A percentile compares a stretch with the other conserved stretches of the same genome.
These are phyloP conservation scores for Reticulitermes speratus DNA, from an alignment of 1,140 invertebrate species.

Conservation along the genomic window DNA sequence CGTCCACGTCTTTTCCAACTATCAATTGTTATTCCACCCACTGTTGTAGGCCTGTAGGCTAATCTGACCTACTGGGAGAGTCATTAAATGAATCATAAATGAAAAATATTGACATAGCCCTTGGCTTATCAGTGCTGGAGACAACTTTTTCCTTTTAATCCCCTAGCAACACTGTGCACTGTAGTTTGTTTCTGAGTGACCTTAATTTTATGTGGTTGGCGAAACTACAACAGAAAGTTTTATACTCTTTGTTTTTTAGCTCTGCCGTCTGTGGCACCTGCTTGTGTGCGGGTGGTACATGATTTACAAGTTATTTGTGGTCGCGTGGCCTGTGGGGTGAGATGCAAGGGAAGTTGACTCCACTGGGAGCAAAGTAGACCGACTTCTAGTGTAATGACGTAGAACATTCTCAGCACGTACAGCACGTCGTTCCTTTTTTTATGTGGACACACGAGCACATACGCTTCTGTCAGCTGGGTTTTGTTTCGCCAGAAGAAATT, in stretches of 20 bases:
- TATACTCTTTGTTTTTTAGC: neutral
- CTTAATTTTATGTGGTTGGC: conserved; percentile 12
- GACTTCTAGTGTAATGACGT: neutral
- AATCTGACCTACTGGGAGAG: too few species aligned
- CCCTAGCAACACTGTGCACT: neutral
- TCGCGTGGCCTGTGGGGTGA: neutral
- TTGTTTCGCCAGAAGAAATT: neutral
- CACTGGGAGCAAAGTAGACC: neutral
- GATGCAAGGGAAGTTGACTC: neutral
- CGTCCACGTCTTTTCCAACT: too few species aligned
- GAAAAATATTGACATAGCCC: too few species aligned
- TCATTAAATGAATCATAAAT: too few species aligned
- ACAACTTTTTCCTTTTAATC: neutral
- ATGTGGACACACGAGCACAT: neutral
- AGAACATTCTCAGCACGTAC: conserved; percentile 14
- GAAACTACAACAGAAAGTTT: conserved; percentile 1
- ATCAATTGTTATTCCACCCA: too few species aligned
- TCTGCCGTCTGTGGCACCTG: neutral
- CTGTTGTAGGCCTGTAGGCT: too few species aligned
- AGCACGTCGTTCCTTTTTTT: neutral
- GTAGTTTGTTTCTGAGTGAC: neutral
- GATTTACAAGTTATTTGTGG: conserved; percentile 19
- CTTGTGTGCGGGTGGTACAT: neutral
- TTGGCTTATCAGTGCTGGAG: too few species aligned
- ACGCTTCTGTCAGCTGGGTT: neutral